Percentiles rank a stretch among this genome's conserved stretches.
Evolutionary conservation across 2,797 vertebrate genomes (phyloP).

Genomic region (Loris lydekkerianus): DNA sequence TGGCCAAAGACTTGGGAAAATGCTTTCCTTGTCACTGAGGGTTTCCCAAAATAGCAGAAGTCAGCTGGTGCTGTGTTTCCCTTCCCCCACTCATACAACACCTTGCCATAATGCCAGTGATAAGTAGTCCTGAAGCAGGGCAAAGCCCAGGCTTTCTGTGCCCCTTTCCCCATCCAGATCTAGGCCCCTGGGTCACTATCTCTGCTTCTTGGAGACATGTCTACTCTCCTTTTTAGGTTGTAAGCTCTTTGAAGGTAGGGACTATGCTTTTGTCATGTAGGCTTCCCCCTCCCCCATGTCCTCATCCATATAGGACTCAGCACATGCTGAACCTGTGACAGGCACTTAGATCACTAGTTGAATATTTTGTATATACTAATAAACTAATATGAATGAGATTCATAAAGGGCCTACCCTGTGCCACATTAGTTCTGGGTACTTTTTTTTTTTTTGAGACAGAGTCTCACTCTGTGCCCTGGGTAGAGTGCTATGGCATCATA

Average conservation of each 20-base stretch:
- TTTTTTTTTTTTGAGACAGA: too few relatives aligned
- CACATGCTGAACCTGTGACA: not conserved
- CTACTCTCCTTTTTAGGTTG: not conserved
- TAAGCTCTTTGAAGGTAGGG: not conserved
- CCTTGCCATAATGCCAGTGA: not conserved
- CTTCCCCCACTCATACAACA: not conserved
- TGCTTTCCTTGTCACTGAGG: constrained; percentile 40
- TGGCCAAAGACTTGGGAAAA: constrained; percentile 35
- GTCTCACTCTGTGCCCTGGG: too few relatives aligned
- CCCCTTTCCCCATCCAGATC: not conserved
- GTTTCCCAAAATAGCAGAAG: constrained; percentile 78
- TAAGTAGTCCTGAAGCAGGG: not conserved
- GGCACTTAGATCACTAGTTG: not conserved
- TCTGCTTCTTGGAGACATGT: not conserved
- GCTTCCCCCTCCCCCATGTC: not conserved
- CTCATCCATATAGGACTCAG: not conserved
- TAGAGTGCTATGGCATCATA: too few relatives aligned
- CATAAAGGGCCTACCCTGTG: not conserved
- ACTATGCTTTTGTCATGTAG: not conserved
- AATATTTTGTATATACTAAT: not conserved
- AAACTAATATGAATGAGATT: not conserved
- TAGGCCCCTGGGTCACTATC: not conserved
- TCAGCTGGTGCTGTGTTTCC: not conserved
- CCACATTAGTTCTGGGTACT: not conserved
- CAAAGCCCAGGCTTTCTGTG: not conserved